Percentiles rank a stretch among this genome's conserved stretches.
These are phyloP conservation scores for Latrodectus geometricus DNA, from an alignment of 1,140 invertebrate genomes.

Conservation along the genomic window DNA sequence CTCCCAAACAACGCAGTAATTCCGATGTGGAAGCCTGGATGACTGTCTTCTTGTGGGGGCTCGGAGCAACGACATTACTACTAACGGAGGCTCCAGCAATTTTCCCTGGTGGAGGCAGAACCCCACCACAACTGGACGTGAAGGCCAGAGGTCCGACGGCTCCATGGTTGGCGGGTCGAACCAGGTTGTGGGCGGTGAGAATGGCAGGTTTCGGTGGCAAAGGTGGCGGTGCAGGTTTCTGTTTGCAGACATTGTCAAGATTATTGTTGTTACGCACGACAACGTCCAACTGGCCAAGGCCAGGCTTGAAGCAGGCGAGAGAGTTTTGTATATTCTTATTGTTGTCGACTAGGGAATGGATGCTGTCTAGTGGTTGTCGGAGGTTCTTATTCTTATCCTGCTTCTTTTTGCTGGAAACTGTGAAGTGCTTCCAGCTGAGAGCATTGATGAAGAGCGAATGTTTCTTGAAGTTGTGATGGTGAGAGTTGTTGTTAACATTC, in stretches of 20 bases:
- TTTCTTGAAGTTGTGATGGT: conserved; percentile 78
- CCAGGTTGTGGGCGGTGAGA: conserved; percentile 63
- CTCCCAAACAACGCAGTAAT: conserved; percentile 94
- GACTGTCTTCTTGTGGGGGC: conserved; percentile 77
- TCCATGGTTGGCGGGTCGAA: conserved; percentile 48
- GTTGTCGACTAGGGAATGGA: conserved; percentile 78
- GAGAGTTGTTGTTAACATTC: conserved; percentile 70
- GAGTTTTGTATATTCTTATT: conserved; percentile 87
- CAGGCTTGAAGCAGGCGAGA: conserved; percentile 72
- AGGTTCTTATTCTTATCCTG: conserved; percentile 73
- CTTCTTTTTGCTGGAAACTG: conserved; percentile 87
- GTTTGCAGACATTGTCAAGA: conserved; percentile 57
- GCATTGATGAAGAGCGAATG: conserved; percentile 96
- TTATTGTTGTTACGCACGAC: conserved; percentile 67
- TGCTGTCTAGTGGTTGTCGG: conserved; percentile 81
- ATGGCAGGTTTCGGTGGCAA: conserved; percentile 64
- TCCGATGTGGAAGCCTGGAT: conserved; percentile 98
- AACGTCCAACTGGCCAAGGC: conserved; percentile 65
- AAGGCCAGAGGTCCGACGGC: conserved; percentile 35
- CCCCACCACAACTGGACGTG: conserved; percentile 5
- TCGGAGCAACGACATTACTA: conserved; percentile 36
- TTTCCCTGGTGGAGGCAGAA: background rate
- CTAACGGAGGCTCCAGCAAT: background rate
- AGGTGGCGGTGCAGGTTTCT: conserved; percentile 52
- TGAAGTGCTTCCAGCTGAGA: conserved; percentile 95